These are phyloP conservation scores for Tanytarsus gracilentus DNA, from an alignment of 2,888 invertebrate genomes.

Conservation along the genomic window DNA sequence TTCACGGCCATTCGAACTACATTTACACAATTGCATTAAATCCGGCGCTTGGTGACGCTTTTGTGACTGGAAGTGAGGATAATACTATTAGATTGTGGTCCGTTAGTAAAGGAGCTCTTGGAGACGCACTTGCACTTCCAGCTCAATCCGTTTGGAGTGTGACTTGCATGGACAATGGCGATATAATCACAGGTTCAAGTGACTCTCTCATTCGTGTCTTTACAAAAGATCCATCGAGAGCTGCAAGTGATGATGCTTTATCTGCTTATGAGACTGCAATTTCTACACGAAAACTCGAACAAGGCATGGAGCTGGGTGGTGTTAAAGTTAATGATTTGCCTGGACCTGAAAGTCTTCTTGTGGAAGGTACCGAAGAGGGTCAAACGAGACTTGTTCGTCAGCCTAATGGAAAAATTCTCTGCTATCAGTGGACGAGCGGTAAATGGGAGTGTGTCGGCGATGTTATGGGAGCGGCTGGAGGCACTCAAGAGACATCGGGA, in stretches of 20 bases:
- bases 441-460: slow-evolving; percentile 84
- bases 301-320: slow-evolving; percentile 68
- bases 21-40: slow-evolving; percentile 60
- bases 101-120: slow-evolving; percentile 35
- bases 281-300: slow-evolving; percentile 50
- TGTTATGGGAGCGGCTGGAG: slow-evolving; percentile 69
- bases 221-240: slow-evolving; percentile 59
- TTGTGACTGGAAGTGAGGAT: slow-evolving; percentile 85
- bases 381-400: slow-evolving; percentile 77
- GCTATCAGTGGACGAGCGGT: slow-evolving; percentile 65
- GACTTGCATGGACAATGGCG: slow-evolving; percentile 66
- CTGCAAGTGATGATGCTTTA: slow-evolving; percentile 54
- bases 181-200: slow-evolving; percentile 80
- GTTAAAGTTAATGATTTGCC: slow-evolving; percentile 81
- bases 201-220: slow-evolving; percentile 85
- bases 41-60: slow-evolving; percentile 49
- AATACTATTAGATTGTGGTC: slow-evolving; percentile 75
- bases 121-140: slow-evolving; percentile 49
- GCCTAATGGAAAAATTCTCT: slow-evolving; percentile 59
- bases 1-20: slow-evolving; percentile 79
- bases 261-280: slow-evolving; percentile 67
- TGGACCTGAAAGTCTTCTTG: slow-evolving; percentile 64
- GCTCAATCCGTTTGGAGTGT: slow-evolving; percentile 79
- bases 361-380: slow-evolving; percentile 75
- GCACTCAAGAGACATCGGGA: slow-evolving; percentile 55